Percentiles rank a stretch among this genome's conserved stretches.
Evolutionary conservation across 2,797 vertebrate species (phyloP).

Genomic region (Enteromius paludinosus): DNA sequence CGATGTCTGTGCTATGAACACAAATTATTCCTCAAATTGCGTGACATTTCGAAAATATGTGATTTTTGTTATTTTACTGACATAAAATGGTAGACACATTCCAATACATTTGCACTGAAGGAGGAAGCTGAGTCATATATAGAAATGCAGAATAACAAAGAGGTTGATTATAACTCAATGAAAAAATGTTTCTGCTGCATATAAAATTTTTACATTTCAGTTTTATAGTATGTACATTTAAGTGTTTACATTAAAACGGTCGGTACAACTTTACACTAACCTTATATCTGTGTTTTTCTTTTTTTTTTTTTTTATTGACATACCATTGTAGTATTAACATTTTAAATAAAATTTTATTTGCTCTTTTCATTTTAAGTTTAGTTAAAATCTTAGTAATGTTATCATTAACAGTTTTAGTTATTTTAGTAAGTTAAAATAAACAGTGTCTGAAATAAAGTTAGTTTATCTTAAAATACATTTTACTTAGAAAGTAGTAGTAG

Average conservation of each 20-base stretch:
- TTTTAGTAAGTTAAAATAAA: slow-evolving; percentile 1
- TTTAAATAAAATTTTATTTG: background rate
- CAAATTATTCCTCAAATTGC: background rate
- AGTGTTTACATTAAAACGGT: background rate
- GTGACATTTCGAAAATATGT: background rate
- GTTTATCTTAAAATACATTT: background rate
- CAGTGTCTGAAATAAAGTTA: too few species aligned
- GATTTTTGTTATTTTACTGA: background rate
- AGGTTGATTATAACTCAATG: too few species aligned
- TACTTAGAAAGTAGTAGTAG: too few species aligned
- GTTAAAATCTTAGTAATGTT: background rate
- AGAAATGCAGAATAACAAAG: background rate
- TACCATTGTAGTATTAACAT: background rate
- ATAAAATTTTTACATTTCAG: background rate
- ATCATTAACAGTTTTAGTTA: background rate
- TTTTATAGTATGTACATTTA: background rate
- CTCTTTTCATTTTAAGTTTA: background rate
- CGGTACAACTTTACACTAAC: background rate
- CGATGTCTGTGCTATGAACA: background rate
- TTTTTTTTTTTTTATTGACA: background rate
- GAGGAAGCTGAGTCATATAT: too few species aligned
- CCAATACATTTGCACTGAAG: background rate
- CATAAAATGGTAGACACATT: background rate
- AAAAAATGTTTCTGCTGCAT: background rate
- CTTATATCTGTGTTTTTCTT: background rate